phyloP scores from a whole-genome alignment of 1,140 invertebrate genomes.

The Brachionus angularis region DNA sequence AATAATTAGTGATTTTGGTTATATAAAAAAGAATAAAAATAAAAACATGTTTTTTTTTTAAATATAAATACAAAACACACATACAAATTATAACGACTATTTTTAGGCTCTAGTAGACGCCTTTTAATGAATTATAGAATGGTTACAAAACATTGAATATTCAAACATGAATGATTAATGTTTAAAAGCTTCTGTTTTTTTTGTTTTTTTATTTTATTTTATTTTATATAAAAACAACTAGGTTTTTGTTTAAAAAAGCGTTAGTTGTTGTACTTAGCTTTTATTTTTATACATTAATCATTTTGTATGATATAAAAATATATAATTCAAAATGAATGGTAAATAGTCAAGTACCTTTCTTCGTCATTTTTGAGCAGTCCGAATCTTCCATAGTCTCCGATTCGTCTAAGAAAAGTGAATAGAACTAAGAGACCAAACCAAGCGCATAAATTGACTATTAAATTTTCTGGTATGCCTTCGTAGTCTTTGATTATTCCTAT shows the following conservation, averaged over 20 bases:
- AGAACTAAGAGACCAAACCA: constrained; percentile 5
- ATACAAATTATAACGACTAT: constrained; percentile 28
- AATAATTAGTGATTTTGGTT: background rate
- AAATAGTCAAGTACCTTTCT: constrained; percentile 17
- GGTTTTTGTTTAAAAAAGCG: background rate
- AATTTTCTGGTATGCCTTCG: constrained; percentile 44
- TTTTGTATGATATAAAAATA: background rate
- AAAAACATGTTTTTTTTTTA: background rate
- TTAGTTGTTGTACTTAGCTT: background rate
- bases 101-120: constrained; percentile 34
- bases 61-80: background rate
- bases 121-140: too few relatives aligned
- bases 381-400: constrained; percentile 41
- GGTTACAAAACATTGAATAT: too few relatives aligned
- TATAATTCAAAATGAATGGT: background rate
- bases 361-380: constrained; percentile 38
- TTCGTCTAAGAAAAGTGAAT: constrained; percentile 37
- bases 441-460: constrained; percentile 23
- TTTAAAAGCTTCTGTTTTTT: too few relatives aligned
- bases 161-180: too few relatives aligned
- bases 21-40: background rate
- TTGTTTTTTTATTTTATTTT: too few relatives aligned
- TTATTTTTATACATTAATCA: background rate
- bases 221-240: background rate
- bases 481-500: constrained; percentile 28